These are phyloP conservation scores for Myiozetetes cayanensis DNA, from an alignment of 2,113 vertebrate genomes.

Conservation along the genomic window DNA sequence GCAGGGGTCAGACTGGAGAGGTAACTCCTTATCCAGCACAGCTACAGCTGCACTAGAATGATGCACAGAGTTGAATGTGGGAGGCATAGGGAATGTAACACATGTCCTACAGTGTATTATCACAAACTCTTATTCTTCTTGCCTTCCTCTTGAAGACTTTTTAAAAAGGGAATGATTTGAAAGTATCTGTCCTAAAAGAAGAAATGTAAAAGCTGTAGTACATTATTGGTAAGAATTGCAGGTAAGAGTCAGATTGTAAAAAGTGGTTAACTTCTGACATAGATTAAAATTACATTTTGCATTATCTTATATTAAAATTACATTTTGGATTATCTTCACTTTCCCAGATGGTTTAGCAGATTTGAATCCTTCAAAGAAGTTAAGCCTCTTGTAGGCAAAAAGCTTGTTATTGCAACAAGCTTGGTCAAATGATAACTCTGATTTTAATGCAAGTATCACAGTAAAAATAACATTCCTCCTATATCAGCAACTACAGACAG, in stretches of 20 bases:
- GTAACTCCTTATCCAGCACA: neutral
- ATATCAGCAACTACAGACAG: neutral
- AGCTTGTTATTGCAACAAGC: neutral
- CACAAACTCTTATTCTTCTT: neutral
- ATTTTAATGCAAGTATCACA: neutral
- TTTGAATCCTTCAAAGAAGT: conserved; percentile 1
- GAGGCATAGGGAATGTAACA: rapidly evolving
- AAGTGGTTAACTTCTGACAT: neutral
- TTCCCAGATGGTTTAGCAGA: conserved; percentile 22
- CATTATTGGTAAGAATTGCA: neutral
- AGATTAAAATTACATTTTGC: conserved; percentile 23
- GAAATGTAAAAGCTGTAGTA: neutral
- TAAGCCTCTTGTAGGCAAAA: neutral
- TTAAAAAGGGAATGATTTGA: neutral
- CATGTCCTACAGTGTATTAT: rapidly evolving
- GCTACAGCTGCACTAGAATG: neutral
- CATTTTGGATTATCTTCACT: neutral
- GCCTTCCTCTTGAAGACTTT: neutral
- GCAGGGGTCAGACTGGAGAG: neutral
- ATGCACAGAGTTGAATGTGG: neutral
- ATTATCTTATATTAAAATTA: conserved; percentile 23
- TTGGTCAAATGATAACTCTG: neutral
- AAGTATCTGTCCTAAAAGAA: neutral
- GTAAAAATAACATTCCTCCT: neutral
- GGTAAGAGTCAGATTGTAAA: conserved; percentile 1